Evolutionary conservation across 2,888 invertebrate species (phyloP), one percentile per base, ranked within the genome.

Genomic region (Diaphora mendica): DNA sequence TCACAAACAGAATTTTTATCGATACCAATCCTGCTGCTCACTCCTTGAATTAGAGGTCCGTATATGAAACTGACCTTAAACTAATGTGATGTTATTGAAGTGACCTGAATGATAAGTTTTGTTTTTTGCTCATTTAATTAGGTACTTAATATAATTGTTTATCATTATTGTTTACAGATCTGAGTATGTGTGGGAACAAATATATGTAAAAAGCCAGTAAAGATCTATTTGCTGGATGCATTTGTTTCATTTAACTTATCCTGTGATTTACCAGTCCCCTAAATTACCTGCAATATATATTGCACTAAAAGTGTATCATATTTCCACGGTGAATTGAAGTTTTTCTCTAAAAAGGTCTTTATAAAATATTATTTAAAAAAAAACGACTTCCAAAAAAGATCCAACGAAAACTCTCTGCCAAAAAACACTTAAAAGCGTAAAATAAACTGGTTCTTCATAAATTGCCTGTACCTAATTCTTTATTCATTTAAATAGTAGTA

Each of bases 111-210:
- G 74, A 79, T 75, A 75, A 68, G 78, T 72, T 77, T 81, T 82
- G 81, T 77, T 82, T 81, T 83, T 87, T 87, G 87, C 87, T 87
- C 87, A 87, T 82, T 85, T 81, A 80, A 80, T 75, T 82, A 84
- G 79, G 80, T 86, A 82, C 81, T 82, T 79, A 74, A 78, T 73
- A 71, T 74, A 74, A 76, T 71, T 77, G 71, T 76, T 82, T 65
- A 73, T 77, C 59, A 75, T 80, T 80, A 77, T 81, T 81, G 77
- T 82, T 82, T 79, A 48, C 67, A 75, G 79, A 82, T 81, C 76
- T 82, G 76, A 82, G 73, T 83, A 75, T 82, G 80, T 82, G 68
- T 79, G 80, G 78, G 79, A 84, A 77, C 77, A 83, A 84, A 78
- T 77, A 65, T 82, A 75, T 79, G 30, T 78, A 42, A 75, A 78